These are phyloP conservation scores for Drosophila kepulauana DNA, from an alignment of 1,140 invertebrate species.

Conservation along the genomic window DNA sequence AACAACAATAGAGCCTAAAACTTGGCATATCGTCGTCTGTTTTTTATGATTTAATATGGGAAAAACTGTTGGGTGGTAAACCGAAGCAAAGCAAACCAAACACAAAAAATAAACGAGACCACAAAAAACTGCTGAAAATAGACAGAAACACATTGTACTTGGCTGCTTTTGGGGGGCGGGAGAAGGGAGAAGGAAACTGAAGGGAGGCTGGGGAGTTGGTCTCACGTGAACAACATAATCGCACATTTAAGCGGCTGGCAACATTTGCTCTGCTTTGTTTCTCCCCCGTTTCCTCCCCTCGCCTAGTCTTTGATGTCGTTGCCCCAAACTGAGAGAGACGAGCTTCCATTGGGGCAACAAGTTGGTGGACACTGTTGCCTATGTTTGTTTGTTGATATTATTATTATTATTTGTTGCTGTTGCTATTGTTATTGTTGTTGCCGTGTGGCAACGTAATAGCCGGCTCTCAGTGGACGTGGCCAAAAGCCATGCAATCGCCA, in stretches of 20 bases:
- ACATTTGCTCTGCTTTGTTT: slow-evolving; percentile 12
- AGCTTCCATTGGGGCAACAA: slow-evolving; percentile 44
- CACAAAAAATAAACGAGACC: slow-evolving; percentile 20
- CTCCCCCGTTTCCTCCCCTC: no score
- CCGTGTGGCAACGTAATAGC: slow-evolving; percentile 28
- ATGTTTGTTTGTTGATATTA: slow-evolving; percentile 11
- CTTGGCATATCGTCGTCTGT: slow-evolving; percentile 27
- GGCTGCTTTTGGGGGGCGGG: not conserved
- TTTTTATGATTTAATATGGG: slow-evolving; percentile 61
- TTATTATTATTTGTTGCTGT: not conserved
- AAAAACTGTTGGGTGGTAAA: slow-evolving; percentile 37
- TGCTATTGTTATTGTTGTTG: slow-evolving; percentile 3
- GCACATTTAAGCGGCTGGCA: slow-evolving; percentile 49
- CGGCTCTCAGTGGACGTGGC: slow-evolving; percentile 30
- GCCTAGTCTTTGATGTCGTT: slow-evolving; percentile 6
- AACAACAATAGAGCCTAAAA: slow-evolving; percentile 41
- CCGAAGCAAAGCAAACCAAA: not conserved
- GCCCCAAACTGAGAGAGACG: slow-evolving; percentile 20
- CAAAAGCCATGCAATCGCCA: slow-evolving; percentile 31
- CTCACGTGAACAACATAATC: slow-evolving; percentile 58
- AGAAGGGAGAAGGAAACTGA: no score
- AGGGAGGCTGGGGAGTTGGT: not conserved
- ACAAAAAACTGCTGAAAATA: slow-evolving; percentile 26
- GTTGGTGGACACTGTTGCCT: slow-evolving; percentile 33
- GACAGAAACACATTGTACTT: slow-evolving; percentile 17